Evolutionary conservation across 2,113 vertebrate genomes (phyloP).

Genomic region (Hepsetus odoe): DNA sequence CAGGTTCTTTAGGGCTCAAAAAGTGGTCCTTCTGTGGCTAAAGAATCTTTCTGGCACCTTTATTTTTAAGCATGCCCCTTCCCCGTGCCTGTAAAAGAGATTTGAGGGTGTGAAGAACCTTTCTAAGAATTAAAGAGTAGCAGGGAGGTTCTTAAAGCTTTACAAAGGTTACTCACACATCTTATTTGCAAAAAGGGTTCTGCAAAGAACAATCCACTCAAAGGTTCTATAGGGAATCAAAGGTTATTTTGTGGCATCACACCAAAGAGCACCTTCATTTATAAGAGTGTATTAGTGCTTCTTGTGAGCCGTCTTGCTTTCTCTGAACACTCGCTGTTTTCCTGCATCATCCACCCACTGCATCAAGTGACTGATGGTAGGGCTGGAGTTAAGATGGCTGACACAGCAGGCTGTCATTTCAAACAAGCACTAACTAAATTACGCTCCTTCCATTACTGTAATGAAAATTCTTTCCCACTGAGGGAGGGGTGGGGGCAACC

Average conservation of each 20-base stretch:
- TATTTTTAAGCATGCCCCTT: too few species aligned
- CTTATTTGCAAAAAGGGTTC: background rate
- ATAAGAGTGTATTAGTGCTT: slow-evolving; percentile 38
- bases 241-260: background rate
- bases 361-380: slow-evolving; percentile 54
- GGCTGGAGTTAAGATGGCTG: slow-evolving; percentile 67
- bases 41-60: too few species aligned
- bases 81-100: background rate
- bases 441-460: slow-evolving; percentile 75
- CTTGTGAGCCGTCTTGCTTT: slow-evolving; percentile 57
- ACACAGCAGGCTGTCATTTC: slow-evolving; percentile 75
- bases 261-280: background rate
- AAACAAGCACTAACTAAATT: slow-evolving; percentile 74
- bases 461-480: slow-evolving; percentile 65
- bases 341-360: slow-evolving; percentile 41
- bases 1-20: too few species aligned
- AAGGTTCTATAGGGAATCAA: background rate
- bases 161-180: too few species aligned
- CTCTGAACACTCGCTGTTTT: slow-evolving; percentile 50
- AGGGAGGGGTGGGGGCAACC: slow-evolving; percentile 29
- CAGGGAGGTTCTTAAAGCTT: too few species aligned
- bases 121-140: too few species aligned
- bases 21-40: too few species aligned
- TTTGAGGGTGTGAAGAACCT: background rate
- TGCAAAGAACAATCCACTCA: background rate